A percentile compares a stretch with the other conserved stretches of the same genome.
phyloP scores from a whole-genome alignment of 37 sponge, comb jelly and placozoan genomes.

The Bolinopsis microptera region DNA sequence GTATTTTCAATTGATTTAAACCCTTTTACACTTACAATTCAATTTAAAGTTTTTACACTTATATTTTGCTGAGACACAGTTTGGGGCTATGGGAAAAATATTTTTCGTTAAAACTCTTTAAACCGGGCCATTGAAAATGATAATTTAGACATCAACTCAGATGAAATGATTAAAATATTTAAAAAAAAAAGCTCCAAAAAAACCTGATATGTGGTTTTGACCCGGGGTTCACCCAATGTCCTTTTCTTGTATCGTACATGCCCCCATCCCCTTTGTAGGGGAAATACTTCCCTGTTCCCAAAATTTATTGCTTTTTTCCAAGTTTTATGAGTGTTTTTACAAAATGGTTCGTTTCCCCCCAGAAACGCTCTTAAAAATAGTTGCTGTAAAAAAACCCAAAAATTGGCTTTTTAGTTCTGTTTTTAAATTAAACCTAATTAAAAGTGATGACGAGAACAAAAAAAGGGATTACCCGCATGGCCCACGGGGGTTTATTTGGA shows the following conservation, averaged over 20 bases:
- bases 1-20: no score
- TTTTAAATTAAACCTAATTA: not conserved
- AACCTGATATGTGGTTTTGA: no score
- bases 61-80: no score
- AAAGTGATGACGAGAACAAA: not conserved
- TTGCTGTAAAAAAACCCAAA: not conserved
- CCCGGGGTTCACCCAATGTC: no score
- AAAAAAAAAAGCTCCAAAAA: no score
- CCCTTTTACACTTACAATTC: no score
- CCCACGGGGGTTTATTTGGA: not conserved
- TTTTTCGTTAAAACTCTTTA: no score
- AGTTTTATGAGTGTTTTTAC: not conserved
- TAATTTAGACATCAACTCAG: no score
- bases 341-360: not conserved
- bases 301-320: not conserved
- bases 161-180: no score
- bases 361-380: not conserved
- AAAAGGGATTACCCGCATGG: not conserved
- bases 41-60: no score
- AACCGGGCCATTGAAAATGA: no score
- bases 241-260: not conserved
- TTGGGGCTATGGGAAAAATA: no score
- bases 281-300: not conserved
- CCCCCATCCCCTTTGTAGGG: not conserved
- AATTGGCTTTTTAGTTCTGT: not conserved